These are phyloP conservation scores for Mormyrops boulengeri DNA, from an alignment of 2,797 vertebrate genomes.

Conservation along the genomic window DNA sequence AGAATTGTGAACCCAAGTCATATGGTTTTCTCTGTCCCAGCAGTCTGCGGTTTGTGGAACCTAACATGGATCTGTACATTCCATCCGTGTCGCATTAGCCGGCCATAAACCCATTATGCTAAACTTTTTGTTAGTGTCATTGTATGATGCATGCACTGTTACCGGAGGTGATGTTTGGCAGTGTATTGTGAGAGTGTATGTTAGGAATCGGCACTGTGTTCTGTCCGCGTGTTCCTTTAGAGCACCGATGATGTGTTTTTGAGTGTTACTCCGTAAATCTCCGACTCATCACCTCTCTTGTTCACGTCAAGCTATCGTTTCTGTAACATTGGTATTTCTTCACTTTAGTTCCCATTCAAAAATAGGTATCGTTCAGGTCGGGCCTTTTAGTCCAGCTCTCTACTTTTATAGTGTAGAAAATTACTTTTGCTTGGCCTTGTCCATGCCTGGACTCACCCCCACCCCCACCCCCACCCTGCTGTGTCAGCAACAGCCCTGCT, in stretches of 20 bases:
- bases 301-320: neutral
- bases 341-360: neutral
- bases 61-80: neutral
- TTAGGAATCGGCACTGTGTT: neutral
- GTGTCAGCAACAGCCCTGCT: slow-evolving; percentile 1
- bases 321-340: neutral
- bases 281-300: neutral
- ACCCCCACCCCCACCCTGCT: neutral
- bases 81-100: neutral
- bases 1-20: neutral
- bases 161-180: neutral
- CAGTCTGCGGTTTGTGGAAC: neutral
- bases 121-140: neutral
- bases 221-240: neutral
- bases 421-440: neutral
- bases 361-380: neutral
- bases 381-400: neutral
- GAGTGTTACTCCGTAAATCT: neutral
- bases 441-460: neutral
- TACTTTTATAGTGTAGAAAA: neutral
- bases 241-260: neutral
- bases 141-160: neutral
- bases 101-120: neutral
- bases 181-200: neutral
- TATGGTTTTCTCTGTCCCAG: neutral